Conservation (phyloP, 2,888 invertebrate genomes). For the Lepetodrilus schrolli region DNA sequence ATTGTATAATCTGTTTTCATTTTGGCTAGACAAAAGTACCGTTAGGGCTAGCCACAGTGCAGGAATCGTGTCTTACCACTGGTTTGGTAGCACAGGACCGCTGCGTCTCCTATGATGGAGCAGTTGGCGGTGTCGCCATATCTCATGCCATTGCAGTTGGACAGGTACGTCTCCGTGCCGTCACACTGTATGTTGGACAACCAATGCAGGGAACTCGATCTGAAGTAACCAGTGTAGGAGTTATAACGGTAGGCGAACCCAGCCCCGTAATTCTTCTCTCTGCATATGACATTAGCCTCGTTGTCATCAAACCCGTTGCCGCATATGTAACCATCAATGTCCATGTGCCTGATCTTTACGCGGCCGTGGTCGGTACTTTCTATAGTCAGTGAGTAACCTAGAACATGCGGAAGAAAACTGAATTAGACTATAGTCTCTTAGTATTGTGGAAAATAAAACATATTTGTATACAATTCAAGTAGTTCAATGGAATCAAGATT, state of each 20-base stretch:
- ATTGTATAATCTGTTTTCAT: too few species aligned
- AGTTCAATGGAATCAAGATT: too few species aligned
- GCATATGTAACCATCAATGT: slow-evolving; percentile 56
- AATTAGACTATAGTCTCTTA: too few species aligned
- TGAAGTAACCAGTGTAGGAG: slow-evolving; percentile 30
- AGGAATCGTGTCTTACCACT: too few species aligned
- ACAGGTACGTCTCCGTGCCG: slow-evolving; percentile 28
- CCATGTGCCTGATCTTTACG: slow-evolving; percentile 51
- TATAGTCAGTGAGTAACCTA: background rate
- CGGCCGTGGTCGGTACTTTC: slow-evolving; percentile 40
- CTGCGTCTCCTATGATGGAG: slow-evolving; percentile 47
- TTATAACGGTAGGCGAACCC: slow-evolving; percentile 46
- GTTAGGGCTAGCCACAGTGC: too few species aligned
- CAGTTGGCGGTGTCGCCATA: slow-evolving; percentile 58
- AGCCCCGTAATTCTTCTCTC: slow-evolving; percentile 53
- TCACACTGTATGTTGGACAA: slow-evolving; percentile 30
- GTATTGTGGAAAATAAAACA: too few species aligned
- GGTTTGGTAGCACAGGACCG: slow-evolving; percentile 57
- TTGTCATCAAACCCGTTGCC: slow-evolving; percentile 57
- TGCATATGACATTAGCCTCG: slow-evolving; percentile 61
- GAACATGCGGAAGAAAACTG: too few species aligned
- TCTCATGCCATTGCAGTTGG: slow-evolving; percentile 52
- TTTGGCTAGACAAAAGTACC: too few species aligned
- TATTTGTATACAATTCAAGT: too few species aligned
- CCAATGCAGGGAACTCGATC: background rate